Evolutionary conservation across 2,888 invertebrate genomes (phyloP).

Genomic region (Megaustenia siamemsis): DNA sequence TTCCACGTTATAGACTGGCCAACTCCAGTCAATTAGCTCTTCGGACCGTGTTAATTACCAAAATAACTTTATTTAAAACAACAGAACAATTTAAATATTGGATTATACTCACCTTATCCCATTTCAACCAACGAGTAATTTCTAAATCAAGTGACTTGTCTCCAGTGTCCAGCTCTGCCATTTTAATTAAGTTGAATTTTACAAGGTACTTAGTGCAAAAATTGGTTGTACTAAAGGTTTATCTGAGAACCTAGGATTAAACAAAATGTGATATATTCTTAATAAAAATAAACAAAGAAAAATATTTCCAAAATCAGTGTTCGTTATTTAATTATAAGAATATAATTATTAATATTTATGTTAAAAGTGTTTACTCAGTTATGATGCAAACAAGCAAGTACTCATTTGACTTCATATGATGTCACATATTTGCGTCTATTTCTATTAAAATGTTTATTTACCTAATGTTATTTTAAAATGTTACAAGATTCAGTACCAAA

Average conservation of each 20-base stretch:
- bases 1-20: no score
- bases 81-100: background rate
- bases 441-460: no score
- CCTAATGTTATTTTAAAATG: no score
- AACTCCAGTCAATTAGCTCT: background rate
- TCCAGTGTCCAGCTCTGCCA: slow-evolving; percentile 10
- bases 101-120: slow-evolving; percentile 47
- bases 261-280: background rate
- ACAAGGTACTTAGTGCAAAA: background rate
- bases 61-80: no score
- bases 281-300: background rate
- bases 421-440: no score
- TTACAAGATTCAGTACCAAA: no score
- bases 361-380: no score
- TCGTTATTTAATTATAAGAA: background rate
- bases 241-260: background rate
- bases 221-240: background rate
- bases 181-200: background rate
- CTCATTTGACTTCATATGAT: no score
- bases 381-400: no score
- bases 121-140: slow-evolving; percentile 43
- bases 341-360: background rate
- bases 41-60: no score
- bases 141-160: slow-evolving; percentile 34
- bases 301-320: background rate